Conservation (phyloP, 2,888 invertebrate genomes). For the Andricus curvator region DNA sequence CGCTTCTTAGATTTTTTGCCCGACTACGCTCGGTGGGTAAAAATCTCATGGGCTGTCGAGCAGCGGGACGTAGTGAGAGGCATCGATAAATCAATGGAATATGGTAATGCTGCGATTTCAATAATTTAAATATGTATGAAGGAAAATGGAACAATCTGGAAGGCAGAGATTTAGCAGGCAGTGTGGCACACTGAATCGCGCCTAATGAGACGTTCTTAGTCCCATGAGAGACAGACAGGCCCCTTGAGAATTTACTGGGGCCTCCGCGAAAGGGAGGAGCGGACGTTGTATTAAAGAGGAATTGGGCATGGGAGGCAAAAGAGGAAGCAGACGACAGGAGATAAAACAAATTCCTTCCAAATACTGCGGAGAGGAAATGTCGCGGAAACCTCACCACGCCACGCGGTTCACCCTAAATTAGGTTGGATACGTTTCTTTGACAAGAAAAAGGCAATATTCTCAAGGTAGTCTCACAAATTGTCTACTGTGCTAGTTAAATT, state of each 20-base stretch:
- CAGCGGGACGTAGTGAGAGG: conserved; percentile 60
- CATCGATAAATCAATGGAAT: conserved; percentile 77
- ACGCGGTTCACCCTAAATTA: conserved; percentile 50
- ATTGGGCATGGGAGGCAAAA: conserved; percentile 42
- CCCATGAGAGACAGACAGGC: conserved; percentile 62
- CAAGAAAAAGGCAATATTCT: neutral
- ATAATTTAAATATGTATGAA: conserved; percentile 78
- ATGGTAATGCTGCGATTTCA: conserved; percentile 76
- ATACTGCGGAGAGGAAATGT: conserved; percentile 61
- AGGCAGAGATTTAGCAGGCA: conserved; percentile 70
- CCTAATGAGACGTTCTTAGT: conserved; percentile 74
- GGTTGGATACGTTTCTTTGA: neutral
- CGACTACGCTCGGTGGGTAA: conserved; percentile 35
- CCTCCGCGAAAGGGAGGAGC: conserved; percentile 11
- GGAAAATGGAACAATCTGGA: conserved; percentile 76
- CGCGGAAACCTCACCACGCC: conserved; percentile 58
- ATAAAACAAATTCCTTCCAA: conserved; percentile 67
- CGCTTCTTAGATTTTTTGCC: conserved; percentile 50
- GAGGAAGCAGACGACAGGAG: conserved; percentile 40
- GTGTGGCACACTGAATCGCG: conserved; percentile 74
- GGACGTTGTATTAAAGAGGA: conserved; percentile 12
- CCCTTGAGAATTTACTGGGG: conserved; percentile 16
- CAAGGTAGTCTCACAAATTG: neutral
- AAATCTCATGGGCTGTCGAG: conserved; percentile 51
- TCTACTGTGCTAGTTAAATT: neutral